Evolutionary conservation across 64 coral and sea anemone genomes (phyloP).

Genomic region (Platygyra sinensis): DNA sequence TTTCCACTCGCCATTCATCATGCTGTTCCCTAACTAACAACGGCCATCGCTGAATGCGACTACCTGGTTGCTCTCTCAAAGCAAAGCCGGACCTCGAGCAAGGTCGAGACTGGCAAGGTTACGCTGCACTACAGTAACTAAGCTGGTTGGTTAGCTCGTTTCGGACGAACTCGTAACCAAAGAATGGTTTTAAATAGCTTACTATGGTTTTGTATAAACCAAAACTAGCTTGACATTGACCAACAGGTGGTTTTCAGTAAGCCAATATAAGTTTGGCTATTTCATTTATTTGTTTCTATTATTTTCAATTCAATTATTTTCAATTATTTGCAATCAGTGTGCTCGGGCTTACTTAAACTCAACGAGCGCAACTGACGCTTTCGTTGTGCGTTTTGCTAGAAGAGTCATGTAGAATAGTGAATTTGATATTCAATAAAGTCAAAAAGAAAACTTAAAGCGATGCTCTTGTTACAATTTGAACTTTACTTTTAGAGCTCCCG

Average conservation of each 20-base stretch:
- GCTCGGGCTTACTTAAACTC: not conserved
- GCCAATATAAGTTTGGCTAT: not conserved
- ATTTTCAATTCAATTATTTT: no score
- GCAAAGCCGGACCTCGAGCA: no score
- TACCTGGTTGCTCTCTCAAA: no score
- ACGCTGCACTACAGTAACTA: no score
- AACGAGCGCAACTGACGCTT: not conserved
- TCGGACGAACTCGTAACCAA: not conserved
- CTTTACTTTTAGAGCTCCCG: no score
- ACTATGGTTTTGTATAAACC: not conserved
- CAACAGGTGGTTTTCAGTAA: not conserved
- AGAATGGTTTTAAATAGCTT: not conserved
- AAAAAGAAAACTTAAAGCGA: not conserved
- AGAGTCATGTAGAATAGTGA: not conserved
- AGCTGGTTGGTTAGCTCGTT: not conserved
- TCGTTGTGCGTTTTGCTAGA: not conserved
- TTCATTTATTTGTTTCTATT: not conserved
- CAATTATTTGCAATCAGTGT: no score
- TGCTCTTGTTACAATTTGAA: not conserved
- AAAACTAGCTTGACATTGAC: not conserved
- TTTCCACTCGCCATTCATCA: no score
- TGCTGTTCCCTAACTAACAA: no score
- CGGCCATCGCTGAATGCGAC: no score
- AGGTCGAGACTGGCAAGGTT: no score
- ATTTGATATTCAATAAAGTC: not conserved